Percentiles rank a stretch among this genome's conserved stretches.
Evolutionary conservation across 2,113 vertebrate species (phyloP).

Genomic region (Festucalex cinctus): DNA sequence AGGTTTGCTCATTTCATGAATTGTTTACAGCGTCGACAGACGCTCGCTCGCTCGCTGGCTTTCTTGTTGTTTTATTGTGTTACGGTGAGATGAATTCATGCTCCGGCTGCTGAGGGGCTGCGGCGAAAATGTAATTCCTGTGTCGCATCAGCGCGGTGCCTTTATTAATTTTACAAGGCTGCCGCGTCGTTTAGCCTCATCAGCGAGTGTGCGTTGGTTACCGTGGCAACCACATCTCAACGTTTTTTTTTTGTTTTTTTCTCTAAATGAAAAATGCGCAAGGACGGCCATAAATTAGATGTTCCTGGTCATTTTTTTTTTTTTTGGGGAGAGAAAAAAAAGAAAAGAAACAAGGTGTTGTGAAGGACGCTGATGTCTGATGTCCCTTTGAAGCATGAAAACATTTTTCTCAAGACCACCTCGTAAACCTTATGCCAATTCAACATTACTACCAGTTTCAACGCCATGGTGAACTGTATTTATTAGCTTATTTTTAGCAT

Average conservation of each 20-base stretch:
- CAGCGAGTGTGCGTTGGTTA: conserved; percentile 29
- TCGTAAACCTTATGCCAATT: not conserved
- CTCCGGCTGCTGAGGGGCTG: conserved; percentile 6
- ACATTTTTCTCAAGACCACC: not conserved
- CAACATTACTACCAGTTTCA: not conserved
- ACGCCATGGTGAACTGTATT: not conserved
- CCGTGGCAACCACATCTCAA: conserved; percentile 46
- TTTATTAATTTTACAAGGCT: conserved; percentile 50
- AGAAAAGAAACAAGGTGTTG: no score
- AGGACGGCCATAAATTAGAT: conserved; percentile 4
- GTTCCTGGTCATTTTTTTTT: not conserved
- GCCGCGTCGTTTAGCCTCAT: conserved; percentile 19
- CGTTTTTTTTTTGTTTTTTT: not conserved
- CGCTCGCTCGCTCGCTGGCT: conserved; percentile 8
- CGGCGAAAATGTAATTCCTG: conserved; percentile 18
- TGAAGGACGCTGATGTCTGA: not conserved
- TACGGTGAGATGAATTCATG: conserved; percentile 20
- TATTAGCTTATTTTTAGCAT: not conserved
- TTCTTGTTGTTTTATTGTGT: conserved; percentile 19
- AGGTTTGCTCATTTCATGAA: conserved; percentile 22
- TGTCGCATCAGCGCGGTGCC: conserved; percentile 27
- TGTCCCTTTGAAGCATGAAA: not conserved
- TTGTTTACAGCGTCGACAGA: conserved; percentile 39
- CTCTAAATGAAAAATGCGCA: not conserved
- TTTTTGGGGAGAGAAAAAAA: not conserved